phyloP scores from a whole-genome alignment of 2,113 vertebrate species.

The Ondatra zibethicus region DNA sequence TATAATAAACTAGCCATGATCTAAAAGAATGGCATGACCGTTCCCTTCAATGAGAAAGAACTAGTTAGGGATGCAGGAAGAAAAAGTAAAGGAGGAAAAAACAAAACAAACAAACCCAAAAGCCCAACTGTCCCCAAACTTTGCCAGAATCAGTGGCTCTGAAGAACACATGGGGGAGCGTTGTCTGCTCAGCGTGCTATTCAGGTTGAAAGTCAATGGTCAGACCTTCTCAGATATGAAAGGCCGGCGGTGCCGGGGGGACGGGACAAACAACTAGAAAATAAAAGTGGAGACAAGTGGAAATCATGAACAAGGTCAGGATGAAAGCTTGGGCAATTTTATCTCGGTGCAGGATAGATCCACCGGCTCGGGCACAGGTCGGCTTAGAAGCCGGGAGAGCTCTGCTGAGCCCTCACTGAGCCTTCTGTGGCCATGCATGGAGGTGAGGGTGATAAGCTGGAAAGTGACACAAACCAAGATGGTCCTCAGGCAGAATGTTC shows the following conservation, averaged over 20 bases:
- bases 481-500: background rate
- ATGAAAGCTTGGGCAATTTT: background rate
- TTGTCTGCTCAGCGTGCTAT: background rate
- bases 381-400: too few species aligned
- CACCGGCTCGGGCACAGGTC: too few species aligned
- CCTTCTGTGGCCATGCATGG: too few species aligned
- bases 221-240: background rate
- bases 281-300: background rate
- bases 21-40: background rate
- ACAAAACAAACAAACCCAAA: background rate
- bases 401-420: too few species aligned
- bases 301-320: background rate
- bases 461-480: background rate
- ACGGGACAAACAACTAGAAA: background rate
- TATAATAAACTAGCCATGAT: too few species aligned
- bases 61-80: background rate
- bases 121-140: background rate
- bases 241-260: background rate
- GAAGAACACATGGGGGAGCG: background rate
- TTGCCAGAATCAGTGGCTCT: background rate
- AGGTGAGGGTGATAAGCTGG: too few species aligned
- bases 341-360: too few species aligned
- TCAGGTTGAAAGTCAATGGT: background rate
- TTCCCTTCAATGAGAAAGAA: background rate
- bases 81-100: background rate